Evolutionary conservation across 2,113 vertebrate species (phyloP), one percentile per base, ranked within the genome.

Genomic region (Meriones unguiculatus): DNA sequence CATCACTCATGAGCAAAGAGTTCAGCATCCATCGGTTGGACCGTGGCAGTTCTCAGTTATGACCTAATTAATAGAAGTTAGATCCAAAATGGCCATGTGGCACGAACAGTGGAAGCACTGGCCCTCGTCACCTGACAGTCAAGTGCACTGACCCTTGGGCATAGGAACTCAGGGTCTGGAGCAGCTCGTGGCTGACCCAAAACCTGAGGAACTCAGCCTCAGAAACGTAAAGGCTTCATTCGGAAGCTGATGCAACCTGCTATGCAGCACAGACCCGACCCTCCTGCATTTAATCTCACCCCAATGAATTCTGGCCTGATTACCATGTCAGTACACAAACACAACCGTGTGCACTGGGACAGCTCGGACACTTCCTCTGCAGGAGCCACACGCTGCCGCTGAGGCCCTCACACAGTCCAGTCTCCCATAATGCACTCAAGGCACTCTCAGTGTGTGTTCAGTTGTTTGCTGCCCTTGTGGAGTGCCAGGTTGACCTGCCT

Each of bases 381-480:
- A 30, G n/a, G 46, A 11, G 24, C 78, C 11, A 0, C 54, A 64
- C 13, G 8, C 24, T 38, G n/a, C 35, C 46, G 3, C 46, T 46
- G 46, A 46, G 5, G 46, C 5, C 46, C 46, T 64, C 88, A 64
- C 93, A 67, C 59, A 57, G 72, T 46, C 50, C 59, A 24, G 62
- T 88, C 85, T 88, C 77, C 85, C 69, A 22, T 50, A 67, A 41
- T 38, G 67, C 28, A 64, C 67, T 95, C 92, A 7, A 65, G 72
- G 67, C 73, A 24, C 81, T 78, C 52, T 89, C n/a, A 52, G 86
- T 11, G 67, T 89, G 28, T 75, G 84, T 70, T 87, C 93, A 69
- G 52, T 96, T 82, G 52, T 86, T 72, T 28, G 65, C 72, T 25
- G 73, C 70, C 78, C 93, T 92, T 59, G 41, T 62, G 75, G 92